phyloP scores from a whole-genome alignment of 2,888 invertebrate genomes.

The Imbricaverruca yamaguchii region DNA sequence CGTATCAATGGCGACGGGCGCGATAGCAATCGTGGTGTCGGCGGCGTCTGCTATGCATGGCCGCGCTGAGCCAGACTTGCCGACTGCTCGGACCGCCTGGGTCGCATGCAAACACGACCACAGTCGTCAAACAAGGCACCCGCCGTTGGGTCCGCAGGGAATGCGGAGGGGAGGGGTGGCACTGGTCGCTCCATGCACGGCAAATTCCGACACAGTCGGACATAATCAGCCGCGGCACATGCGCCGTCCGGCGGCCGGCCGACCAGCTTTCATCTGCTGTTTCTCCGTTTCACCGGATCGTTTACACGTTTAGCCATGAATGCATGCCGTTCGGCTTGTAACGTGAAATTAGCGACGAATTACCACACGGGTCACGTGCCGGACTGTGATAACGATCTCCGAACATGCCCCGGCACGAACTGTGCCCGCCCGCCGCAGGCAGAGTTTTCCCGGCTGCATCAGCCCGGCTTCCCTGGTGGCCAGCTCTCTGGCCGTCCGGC shows the following conservation, averaged over 20 bases:
- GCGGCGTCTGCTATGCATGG: no score
- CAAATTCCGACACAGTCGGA: no score
- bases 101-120: no score
- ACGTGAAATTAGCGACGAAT: background rate
- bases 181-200: no score
- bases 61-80: no score
- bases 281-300: background rate
- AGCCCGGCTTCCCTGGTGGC: background rate
- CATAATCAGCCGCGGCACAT: no score
- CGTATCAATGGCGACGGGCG: no score
- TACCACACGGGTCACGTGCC: background rate
- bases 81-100: no score
- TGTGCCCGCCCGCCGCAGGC: background rate
- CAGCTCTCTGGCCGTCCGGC: background rate
- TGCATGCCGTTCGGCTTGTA: background rate
- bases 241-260: background rate
- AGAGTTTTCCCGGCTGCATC: background rate
- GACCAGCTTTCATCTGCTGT: no score
- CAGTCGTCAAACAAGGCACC: background rate
- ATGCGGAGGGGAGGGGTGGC: no score
- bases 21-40: no score
- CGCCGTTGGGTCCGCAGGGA: no score
- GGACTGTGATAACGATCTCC: background rate
- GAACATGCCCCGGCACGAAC: background rate
- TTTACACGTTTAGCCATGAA: background rate